Evolutionary conservation across 2,888 invertebrate species (phyloP), one percentile per base, ranked within the genome.

Genomic region (Schizotus pectinicornis): DNA sequence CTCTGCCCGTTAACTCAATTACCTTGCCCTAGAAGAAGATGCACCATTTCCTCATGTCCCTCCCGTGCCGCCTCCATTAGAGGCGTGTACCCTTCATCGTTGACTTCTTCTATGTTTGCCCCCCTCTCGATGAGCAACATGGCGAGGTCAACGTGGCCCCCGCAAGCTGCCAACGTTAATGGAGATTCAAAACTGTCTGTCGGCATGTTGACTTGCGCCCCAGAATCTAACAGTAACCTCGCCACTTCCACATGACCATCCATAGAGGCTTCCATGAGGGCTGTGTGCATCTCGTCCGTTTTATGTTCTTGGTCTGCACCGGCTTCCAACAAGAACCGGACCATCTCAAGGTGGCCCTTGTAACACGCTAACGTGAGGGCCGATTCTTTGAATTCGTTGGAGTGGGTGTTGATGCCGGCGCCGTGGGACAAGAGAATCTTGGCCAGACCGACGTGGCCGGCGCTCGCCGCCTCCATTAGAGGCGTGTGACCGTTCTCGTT

Each of bases 401-500:
- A 97, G 82, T 98, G 97, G 64, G 98, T 96, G 85, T 98, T 98
- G 76, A 98, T 98, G 68, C 96, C 96, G 64, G 98, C 98, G 62
- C 98, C 98, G 80, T 94, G 90, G 69, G 93, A 90, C 51, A 98
- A 83, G 47, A 98, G 86, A 75, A 96, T 89, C 83, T 92, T 92
- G 1, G 96, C 96, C 8, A 96, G 92, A 77, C 89, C 91, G 61
- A 95, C 94, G 81, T 96, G 95, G 0, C 97, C 97, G 31, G 95
- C 95, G 59, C 94, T 94, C 37, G 96, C 95, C 36, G 98, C 98
- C 85, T 99, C 98, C 98, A 99, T 99, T 68, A 99, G 86, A 41
- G 98, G 98, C 59, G 98, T 98, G 83, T 99, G 99, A 3, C 98
- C 98, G 81, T 98, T 98, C 82, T 98, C 98, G 82, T 99, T 99